Evolutionary conservation across 2,888 invertebrate genomes (phyloP), one percentile per base, ranked within the genome.

Genomic region (Gastrophysa polygoni): DNA sequence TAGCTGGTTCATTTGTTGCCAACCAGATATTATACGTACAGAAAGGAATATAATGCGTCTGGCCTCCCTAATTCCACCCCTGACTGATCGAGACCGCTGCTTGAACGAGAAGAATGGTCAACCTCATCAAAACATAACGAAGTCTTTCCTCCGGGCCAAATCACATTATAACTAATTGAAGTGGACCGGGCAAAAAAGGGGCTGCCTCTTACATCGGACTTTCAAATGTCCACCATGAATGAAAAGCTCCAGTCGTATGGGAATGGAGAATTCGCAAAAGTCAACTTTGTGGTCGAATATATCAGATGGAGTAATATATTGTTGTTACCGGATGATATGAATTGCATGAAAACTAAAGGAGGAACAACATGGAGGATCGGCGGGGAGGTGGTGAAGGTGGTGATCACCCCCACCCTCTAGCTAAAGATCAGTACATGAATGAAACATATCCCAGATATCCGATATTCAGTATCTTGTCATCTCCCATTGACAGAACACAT

Each of bases 101-200:
- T 65, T 62, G 68, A 67, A 71, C 68, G 72, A 73, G 74, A 77
- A 76, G 77, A 78, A 79, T 77, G 79, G 77, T 75, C 79, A 78
- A 74, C 78, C 77, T 79, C 78, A 78, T 79, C 78, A 80, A 78
- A 79, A 78, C 76, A 80, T 79, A 80, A 80, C 78, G 79, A 80
- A 78, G 77, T 77, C 78, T 78, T 79, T 80, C 77, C 78, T 77
- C 75, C 75, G 73, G 75, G 76, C 77, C 75, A 80, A 80, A 80
- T 80, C 79, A 80, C 78, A 79, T 80, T 80, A 80, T 79, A 79
- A 79, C 80, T 79, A 80, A 80, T 80, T 80, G 80, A 79, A 80
- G 80, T 78, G 78, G 78, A 71, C 74, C 71, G 66, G 64, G 69
- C 71, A 73, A 75, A 75, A n/a, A n/a, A 75, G 73, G 68, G 29